phyloP scores from a whole-genome alignment of 2,797 vertebrate genomes.

The Scyliorhinus canicula region DNA sequence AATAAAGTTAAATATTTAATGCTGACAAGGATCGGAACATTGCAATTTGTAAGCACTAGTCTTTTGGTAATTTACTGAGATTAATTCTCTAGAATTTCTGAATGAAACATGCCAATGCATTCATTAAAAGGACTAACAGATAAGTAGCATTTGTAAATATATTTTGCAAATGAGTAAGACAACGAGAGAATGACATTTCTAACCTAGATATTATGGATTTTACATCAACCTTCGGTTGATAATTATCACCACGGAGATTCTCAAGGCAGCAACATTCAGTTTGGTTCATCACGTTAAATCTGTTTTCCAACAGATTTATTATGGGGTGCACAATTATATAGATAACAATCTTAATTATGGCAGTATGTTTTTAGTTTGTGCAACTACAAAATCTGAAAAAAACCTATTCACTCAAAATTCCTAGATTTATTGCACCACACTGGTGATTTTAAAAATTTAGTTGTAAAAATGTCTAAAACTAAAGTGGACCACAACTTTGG shows the following conservation, averaged over 20 bases:
- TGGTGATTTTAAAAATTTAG: constrained; percentile 33
- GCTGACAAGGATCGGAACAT: background rate
- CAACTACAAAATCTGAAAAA: background rate
- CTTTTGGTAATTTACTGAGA: background rate
- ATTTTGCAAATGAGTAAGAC: constrained; percentile 1
- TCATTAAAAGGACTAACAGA: background rate
- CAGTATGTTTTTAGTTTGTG: background rate
- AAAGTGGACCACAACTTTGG: constrained; percentile 36
- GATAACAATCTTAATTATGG: constrained; percentile 28
- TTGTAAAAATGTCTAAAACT: constrained; percentile 27
- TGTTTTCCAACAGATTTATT: background rate
- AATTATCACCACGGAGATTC: background rate
- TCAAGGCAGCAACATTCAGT: background rate
- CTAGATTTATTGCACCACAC: constrained; percentile 28
- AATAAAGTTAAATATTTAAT: background rate
- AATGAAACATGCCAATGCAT: background rate
- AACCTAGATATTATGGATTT: background rate
- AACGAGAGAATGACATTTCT: background rate
- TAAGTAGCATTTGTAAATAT: background rate
- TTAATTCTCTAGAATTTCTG: background rate
- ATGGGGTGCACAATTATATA: background rate
- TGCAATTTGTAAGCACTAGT: background rate
- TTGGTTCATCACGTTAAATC: background rate
- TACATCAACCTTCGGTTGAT: background rate
- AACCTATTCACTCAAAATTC: constrained; percentile 5